A percentile compares a stretch with the other conserved stretches of the same genome.
Evolutionary conservation across 2,888 invertebrate genomes (phyloP).

Genomic region (Caenorhabditis auriculariae): DNA sequence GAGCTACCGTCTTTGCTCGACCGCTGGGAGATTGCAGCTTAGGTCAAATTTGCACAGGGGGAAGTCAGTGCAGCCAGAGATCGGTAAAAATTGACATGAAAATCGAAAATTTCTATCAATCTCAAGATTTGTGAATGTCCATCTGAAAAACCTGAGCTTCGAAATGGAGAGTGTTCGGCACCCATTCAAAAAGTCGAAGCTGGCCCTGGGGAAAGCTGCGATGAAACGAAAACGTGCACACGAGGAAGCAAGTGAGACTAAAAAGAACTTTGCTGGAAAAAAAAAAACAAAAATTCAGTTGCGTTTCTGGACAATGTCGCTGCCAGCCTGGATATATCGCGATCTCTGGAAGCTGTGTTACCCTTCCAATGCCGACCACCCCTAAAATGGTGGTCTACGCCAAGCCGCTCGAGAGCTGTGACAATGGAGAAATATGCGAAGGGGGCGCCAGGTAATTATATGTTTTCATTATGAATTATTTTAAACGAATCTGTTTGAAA

Average conservation of each 20-base stretch:
- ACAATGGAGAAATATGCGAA: constrained; percentile 54
- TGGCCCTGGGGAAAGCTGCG: constrained; percentile 42
- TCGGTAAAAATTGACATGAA: constrained; percentile 6
- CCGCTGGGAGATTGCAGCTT: constrained; percentile 35
- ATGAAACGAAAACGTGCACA: constrained; percentile 33
- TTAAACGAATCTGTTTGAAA: too few relatives aligned
- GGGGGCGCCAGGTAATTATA: constrained; percentile 59
- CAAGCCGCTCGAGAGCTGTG: constrained; percentile 56
- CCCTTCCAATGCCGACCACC: constrained; percentile 38
- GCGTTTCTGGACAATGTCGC: constrained; percentile 40
- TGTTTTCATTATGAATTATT: too few relatives aligned
- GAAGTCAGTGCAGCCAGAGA: constrained; percentile 40
- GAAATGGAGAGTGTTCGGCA: constrained; percentile 45
- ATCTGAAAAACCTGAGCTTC: constrained; percentile 44
- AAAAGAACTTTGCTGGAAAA: background rate
- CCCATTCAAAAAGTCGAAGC: constrained; percentile 20
- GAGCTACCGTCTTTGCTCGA: constrained; percentile 9
- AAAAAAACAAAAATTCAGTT: constrained; percentile 13
- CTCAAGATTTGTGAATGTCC: constrained; percentile 53
- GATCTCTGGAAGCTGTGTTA: constrained; percentile 39
- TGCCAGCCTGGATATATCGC: constrained; percentile 41
- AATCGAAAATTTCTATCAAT: background rate
- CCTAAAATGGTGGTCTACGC: constrained; percentile 30
- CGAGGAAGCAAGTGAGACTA: constrained; percentile 34
- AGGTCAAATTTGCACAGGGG: constrained; percentile 48